Conservation (phyloP, 2,113 vertebrate genomes). For the Silurus meridionalis region DNA sequence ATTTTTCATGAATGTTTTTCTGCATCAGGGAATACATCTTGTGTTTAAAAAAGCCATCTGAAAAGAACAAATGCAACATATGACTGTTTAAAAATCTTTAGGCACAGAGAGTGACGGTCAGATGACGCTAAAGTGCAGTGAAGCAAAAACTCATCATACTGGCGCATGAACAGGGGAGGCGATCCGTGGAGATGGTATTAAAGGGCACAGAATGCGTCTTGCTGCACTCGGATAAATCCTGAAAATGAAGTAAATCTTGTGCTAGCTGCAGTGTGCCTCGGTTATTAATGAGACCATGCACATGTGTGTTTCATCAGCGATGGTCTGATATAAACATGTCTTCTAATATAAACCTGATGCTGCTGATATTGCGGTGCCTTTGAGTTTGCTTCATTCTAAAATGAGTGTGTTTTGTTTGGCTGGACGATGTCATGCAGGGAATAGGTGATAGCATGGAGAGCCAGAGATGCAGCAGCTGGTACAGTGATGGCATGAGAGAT, state of each 20-base stretch:
- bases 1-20: background rate
- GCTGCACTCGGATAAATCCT: background rate
- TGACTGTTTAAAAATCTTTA: background rate
- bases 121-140: conserved; percentile 12
- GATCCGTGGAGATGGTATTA: conserved; percentile 1
- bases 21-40: background rate
- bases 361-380: background rate
- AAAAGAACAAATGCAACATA: background rate
- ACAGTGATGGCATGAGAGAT: background rate
- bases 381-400: background rate
- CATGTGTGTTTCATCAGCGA: conserved; percentile 3
- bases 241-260: background rate
- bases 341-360: background rate
- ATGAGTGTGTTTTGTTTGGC: background rate
- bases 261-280: background rate
- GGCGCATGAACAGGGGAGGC: background rate
- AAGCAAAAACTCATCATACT: conserved; percentile 23
- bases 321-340: background rate
- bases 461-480: background rate
- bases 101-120: background rate
- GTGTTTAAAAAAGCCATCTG: background rate
- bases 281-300: conserved; percentile 13
- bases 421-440: background rate
- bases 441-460: too few species aligned
- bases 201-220: background rate